Percentiles rank a stretch among this genome's conserved stretches.
Evolutionary conservation across 1,140 invertebrate species (phyloP).

Genomic region (Caenorhabditis latens): DNA sequence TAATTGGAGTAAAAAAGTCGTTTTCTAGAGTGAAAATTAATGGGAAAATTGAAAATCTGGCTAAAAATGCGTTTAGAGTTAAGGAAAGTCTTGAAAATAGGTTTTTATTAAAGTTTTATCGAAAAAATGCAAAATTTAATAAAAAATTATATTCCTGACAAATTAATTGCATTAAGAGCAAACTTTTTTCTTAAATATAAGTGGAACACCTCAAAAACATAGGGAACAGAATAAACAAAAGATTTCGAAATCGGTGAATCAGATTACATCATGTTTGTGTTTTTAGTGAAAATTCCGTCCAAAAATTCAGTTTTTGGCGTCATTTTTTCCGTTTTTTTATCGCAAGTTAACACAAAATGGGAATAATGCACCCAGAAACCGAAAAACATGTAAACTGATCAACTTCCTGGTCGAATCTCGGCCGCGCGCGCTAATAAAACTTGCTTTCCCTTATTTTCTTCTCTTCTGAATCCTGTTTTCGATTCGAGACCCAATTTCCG

Average conservation of each 20-base stretch:
- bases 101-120: too few relatives aligned
- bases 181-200: too few relatives aligned
- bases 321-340: background rate
- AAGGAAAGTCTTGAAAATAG: too few relatives aligned
- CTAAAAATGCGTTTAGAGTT: too few relatives aligned
- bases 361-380: background rate
- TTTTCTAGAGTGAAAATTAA: too few relatives aligned
- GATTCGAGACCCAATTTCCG: background rate
- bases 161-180: background rate
- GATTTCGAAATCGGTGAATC: slow-evolving; percentile 19
- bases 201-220: background rate
- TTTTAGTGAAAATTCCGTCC: background rate
- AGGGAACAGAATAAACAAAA: background rate
- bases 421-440: background rate
- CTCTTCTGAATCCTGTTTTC: background rate
- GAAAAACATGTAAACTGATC: background rate
- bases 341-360: background rate
- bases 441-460: background rate
- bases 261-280: slow-evolving; percentile 31
- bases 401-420: background rate
- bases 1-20: too few relatives aligned
- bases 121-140: too few relatives aligned
- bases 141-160: too few relatives aligned
- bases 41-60: too few relatives aligned
- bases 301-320: background rate